Evolutionary conservation across 2,797 vertebrate genomes (phyloP).

Genomic region (Myotis findleyi): DNA sequence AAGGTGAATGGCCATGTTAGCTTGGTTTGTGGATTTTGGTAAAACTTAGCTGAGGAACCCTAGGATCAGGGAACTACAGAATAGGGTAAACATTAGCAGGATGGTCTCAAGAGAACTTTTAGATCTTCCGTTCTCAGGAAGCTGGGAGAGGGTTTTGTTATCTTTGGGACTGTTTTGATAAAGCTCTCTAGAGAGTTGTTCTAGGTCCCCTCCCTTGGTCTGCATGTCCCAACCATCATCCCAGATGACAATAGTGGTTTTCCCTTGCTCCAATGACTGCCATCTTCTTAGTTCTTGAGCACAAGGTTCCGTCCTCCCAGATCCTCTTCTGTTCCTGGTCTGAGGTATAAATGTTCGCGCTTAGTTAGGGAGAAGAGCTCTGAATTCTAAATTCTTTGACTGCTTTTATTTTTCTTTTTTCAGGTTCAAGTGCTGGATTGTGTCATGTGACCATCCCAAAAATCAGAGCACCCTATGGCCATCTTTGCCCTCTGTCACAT

Average conservation of each 20-base stretch:
- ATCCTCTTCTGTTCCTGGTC: conserved; percentile 36
- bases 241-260: not conserved
- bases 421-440: conserved; percentile 88
- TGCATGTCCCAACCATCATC: not conserved
- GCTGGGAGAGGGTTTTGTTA: not conserved
- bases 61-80: not conserved
- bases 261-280: not conserved
- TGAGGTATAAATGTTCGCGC: conserved; percentile 35
- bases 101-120: conserved; percentile 29
- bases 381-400: conserved; percentile 83
- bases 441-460: conserved; percentile 84
- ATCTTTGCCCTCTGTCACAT: conserved; percentile 81
- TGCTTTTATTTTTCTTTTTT: conserved; percentile 83
- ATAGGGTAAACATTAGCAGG: not conserved
- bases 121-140: not conserved
- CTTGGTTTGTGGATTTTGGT: conserved; percentile 43
- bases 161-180: conserved; percentile 38
- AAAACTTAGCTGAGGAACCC: conserved; percentile 2
- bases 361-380: conserved; percentile 76
- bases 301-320: conserved; percentile 29
- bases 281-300: conserved; percentile 2
- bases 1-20: not conserved
- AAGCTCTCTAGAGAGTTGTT: not conserved
- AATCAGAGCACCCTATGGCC: conserved; percentile 84
- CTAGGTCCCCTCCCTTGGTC: not conserved